phyloP scores from a whole-genome alignment of 2,113 vertebrate genomes.

The Megaceryle torquata region DNA sequence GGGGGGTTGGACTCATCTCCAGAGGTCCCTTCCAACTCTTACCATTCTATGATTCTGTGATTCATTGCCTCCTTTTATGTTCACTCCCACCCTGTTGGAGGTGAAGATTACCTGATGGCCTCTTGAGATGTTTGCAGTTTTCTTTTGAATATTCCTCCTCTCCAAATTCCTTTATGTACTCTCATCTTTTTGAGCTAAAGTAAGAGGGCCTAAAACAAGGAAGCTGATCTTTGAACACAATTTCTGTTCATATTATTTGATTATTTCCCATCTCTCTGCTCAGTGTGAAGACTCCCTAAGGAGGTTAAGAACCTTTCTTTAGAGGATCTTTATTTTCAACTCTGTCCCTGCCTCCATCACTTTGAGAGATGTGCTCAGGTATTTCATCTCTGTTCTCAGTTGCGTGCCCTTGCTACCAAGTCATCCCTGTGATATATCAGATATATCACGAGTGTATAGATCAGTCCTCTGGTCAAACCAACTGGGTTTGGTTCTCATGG shows the following conservation, averaged over 20 bases:
- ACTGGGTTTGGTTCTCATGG: neutral
- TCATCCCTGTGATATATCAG: neutral
- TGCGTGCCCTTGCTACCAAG: neutral
- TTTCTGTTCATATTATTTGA: neutral
- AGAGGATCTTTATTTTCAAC: neutral
- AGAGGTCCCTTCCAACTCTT: too few relatives aligned
- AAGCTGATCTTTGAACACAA: neutral
- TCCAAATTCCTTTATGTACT: neutral
- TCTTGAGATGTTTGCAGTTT: neutral
- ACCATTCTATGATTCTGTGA: too few relatives aligned
- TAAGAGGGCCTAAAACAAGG: neutral
- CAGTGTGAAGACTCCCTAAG: neutral
- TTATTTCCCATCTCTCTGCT: neutral
- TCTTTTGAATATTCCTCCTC: neutral
- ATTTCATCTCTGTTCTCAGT: neutral
- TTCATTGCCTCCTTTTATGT: neutral
- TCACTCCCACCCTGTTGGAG: neutral
- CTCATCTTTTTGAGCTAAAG: neutral
- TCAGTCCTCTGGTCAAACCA: neutral
- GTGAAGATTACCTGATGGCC: rapidly evolving
- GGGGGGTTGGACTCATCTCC: too few relatives aligned
- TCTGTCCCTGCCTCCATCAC: neutral
- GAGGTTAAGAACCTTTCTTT: neutral
- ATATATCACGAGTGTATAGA: neutral
- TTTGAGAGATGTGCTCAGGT: neutral